Percentiles rank a stretch among this genome's conserved stretches.
Evolutionary conservation across 2,797 vertebrate genomes (phyloP).

Genomic region (Phaenicophaeus curvirostris): DNA sequence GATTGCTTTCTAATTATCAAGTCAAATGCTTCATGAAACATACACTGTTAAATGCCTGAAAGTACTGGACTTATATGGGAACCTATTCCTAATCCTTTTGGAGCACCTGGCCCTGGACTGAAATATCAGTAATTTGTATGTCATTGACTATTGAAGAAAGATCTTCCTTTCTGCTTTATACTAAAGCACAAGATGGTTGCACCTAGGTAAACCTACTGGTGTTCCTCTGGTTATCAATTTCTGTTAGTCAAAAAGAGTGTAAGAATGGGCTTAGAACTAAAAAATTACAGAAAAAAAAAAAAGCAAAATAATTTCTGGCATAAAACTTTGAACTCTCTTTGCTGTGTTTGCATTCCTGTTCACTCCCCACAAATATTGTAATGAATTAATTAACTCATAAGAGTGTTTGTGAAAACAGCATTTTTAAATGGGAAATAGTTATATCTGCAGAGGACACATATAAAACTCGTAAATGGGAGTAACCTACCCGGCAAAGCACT

Average conservation of each 20-base stretch:
- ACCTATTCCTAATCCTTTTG: background rate
- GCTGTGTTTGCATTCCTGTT: background rate
- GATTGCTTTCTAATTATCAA: background rate
- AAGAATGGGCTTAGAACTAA: background rate
- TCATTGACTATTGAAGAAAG: background rate
- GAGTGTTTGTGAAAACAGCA: background rate
- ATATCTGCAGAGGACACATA: background rate
- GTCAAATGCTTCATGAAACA: background rate
- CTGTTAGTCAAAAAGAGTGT: background rate
- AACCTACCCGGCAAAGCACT: background rate
- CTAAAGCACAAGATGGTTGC: background rate
- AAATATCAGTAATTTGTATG: background rate
- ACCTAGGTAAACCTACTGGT: background rate
- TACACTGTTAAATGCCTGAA: background rate
- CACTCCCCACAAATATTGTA: background rate
- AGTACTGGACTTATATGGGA: background rate
- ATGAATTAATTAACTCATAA: background rate
- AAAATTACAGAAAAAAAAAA: background rate
- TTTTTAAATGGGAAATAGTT: background rate
- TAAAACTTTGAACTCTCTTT: constrained; percentile 2
- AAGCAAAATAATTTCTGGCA: background rate
- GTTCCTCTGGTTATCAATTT: background rate
- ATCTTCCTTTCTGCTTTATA: background rate
- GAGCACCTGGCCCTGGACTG: background rate
- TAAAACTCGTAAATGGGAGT: background rate